Evolutionary conservation across 2,888 invertebrate species (phyloP).

Genomic region (Megalurothrips usitatus): DNA sequence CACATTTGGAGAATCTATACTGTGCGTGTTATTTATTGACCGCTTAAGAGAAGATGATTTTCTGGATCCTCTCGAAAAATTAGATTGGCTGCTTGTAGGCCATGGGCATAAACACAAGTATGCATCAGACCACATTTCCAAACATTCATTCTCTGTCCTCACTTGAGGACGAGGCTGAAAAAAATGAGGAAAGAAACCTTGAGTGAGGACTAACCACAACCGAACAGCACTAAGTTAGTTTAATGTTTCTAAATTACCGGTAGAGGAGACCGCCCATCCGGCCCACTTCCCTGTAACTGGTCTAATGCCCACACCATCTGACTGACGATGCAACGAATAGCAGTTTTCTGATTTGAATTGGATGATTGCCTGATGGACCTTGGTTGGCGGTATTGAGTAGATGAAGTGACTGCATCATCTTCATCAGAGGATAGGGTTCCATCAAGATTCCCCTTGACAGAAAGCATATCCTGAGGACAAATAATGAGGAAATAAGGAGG

Average conservation of each 20-base stretch:
- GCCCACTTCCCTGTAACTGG: conserved; percentile 30
- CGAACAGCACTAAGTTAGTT: background rate
- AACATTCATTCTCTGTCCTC: conserved; percentile 55
- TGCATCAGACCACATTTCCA: conserved; percentile 55
- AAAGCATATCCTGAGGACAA: conserved; percentile 12
- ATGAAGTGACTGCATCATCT: conserved; percentile 44
- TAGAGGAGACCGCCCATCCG: conserved; percentile 30
- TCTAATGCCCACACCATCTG: conserved; percentile 45
- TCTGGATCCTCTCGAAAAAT: conserved; percentile 50
- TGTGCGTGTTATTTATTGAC: conserved; percentile 41
- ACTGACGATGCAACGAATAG: conserved; percentile 45
- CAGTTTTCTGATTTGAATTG: conserved; percentile 44
- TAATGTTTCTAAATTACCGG: conserved; percentile 29
- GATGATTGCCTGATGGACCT: conserved; percentile 42
- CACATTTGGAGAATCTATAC: conserved; percentile 41
- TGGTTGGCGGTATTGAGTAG: conserved; percentile 6
- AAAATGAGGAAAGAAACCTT: conserved; percentile 29
- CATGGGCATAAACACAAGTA: conserved; percentile 59
- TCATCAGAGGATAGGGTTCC: conserved; percentile 42
- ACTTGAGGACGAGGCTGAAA: conserved; percentile 7
- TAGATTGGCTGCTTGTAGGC: conserved; percentile 49
- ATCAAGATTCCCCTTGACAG: conserved; percentile 1
- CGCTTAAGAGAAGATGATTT: conserved; percentile 54
- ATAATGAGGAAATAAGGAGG: too few species aligned
- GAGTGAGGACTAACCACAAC: too few species aligned